Evolutionary conservation across 92 coral and sea anemone genomes (phyloP), one percentile per base, ranked within the genome.

Genomic region (Porites divaricata): DNA sequence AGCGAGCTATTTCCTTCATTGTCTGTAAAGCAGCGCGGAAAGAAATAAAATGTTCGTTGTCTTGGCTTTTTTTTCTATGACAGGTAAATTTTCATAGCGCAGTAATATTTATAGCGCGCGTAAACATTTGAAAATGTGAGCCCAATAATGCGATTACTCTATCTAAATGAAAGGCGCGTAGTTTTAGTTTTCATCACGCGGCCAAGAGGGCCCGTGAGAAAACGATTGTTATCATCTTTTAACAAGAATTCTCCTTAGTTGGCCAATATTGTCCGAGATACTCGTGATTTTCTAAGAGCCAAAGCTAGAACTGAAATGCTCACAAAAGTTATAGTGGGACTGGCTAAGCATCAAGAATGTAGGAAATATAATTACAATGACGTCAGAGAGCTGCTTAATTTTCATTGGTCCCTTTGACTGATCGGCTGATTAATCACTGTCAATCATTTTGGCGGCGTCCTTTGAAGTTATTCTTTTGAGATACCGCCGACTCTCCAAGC

Each of bases 351-450:
- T 77, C 90, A 81, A 90, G 91, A 81, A 78, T 80, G 93, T 80
- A 80, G 89, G 87, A 79, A 89, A 90, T 88, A 92, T 92, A 92
- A 94, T 94, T 92, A 91, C 82, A 57, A 72, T 87, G 86, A 85
- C 93, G 93, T 89, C 79, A 74, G 85, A 85, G 93, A 90, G 84
- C 93, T 92, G 73, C 87, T 77, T 85, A 72, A 53, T 89, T 73
- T 75, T 88, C 89, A 97, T 97, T 97, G 99, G 99, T 83, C 78
- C 82, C 87, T 85, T 77, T 75, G 85, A 79, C 90, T 92, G 96
- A 95, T 97, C 98, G 96, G 91, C 98, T 95, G 99, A 97, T 97
- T 97, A 95, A 89, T 90, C 86, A 87, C 92, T 91, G 99, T 97
- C 99, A 97, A 94, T 97, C 99, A 97, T 86, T 70, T 24, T 71